Evolutionary conservation across 2,888 invertebrate genomes (phyloP), one percentile per base, ranked within the genome.

Genomic region (Drosophila anomelani): DNA sequence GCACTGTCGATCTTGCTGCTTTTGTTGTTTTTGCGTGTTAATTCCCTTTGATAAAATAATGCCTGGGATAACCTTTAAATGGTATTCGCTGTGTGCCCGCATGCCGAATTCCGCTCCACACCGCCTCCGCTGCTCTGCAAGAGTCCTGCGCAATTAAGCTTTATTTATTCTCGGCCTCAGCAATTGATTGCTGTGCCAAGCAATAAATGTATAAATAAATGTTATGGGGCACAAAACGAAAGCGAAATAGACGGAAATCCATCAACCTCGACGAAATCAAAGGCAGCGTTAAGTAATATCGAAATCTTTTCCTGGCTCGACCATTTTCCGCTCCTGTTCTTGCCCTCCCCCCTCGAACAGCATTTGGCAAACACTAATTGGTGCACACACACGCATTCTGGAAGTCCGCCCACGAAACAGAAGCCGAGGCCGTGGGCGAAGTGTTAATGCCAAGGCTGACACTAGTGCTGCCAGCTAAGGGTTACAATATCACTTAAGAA

Each of bases 161-260:
- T 81, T 87, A 87, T 90, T 85, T 85, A 87, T 85, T 76, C 80
- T 79, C 74, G 81, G 81, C 84, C 81, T 64, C 72, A 53, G 44
- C 76, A 58, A 90, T 88, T 85, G 90, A 88, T 85, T 89, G 88
- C 88, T 89, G 78, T 79, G 87, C 78, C 73, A 81, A 89, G 89
- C 87, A 88, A 89, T 89, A 88, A 85, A 90, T 75, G 81, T 86
- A 86, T 88, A 88, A 79, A 88, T 90, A 85, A 89, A 89, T 88
- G 77, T 88, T 85, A 88, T 82, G 78, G 87, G 80, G 86, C 74
- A 71, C 58, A 62, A 55, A 53, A 61, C 57, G 54, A 62, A 60
- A n/a, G 55, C 46, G 44, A 26, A 77, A 64, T 51, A 53, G 55
- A 60, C 44, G 61, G 51, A 72, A 76, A 76, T 57, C 71, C 72